Percentiles rank a stretch among this genome's conserved stretches.
phyloP scores from a whole-genome alignment of 2,888 invertebrate species.

The Troides oblongomaculatus region DNA sequence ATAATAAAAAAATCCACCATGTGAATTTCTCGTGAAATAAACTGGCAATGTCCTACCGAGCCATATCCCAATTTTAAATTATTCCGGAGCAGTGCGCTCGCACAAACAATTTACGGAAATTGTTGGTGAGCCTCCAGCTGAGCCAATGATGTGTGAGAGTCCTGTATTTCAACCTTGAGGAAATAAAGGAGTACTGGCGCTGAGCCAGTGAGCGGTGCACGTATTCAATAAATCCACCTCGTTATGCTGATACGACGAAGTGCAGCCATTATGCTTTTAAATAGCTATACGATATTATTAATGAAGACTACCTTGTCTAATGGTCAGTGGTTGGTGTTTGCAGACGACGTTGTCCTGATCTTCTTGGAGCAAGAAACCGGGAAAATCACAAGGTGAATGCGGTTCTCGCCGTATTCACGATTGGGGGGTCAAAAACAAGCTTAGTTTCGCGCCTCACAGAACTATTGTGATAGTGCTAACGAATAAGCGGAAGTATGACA shows the following conservation, averaged over 20 bases:
- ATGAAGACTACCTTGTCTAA: neutral
- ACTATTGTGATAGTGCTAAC: too few relatives aligned
- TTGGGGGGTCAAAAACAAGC: too few relatives aligned
- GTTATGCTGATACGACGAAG: constrained; percentile 19
- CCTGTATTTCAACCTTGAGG: constrained; percentile 25
- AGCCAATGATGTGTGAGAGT: constrained; percentile 42
- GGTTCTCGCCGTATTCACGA: too few relatives aligned
- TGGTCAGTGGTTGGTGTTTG: neutral
- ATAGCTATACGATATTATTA: neutral
- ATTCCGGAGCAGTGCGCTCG: constrained; percentile 5
- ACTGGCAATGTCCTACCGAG: constrained; percentile 35
- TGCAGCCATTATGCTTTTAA: constrained; percentile 10
- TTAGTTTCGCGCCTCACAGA: too few relatives aligned
- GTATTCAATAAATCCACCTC: constrained; percentile 21
- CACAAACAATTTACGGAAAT: constrained; percentile 22
- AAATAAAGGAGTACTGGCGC: constrained; percentile 22
- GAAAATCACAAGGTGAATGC: too few relatives aligned
- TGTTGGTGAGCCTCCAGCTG: constrained; percentile 32
- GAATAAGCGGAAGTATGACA: too few relatives aligned
- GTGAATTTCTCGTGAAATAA: neutral
- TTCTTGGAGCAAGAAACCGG: too few relatives aligned
- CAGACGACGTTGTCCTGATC: too few relatives aligned
- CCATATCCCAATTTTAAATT: constrained; percentile 12
- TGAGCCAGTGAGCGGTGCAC: constrained; percentile 12
- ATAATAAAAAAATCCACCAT: neutral